A percentile compares a stretch with the other conserved stretches of the same genome.
Conservation (phyloP, 2,113 vertebrate genomes). For the Acrocephalus kingi region DNA sequence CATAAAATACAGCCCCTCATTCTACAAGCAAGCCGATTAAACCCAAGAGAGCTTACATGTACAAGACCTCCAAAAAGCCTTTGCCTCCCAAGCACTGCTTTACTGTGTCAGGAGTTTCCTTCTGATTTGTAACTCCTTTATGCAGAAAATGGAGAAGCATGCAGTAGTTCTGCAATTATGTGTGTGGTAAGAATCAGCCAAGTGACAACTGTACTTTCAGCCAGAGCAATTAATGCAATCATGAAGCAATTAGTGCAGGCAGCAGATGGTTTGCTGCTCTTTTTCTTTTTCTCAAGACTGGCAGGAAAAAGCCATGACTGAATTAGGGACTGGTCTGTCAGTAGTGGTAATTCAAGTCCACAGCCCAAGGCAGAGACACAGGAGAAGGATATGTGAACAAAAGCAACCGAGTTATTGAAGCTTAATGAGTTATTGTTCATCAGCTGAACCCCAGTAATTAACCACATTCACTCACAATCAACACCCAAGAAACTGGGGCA, state of each 20-base stretch:
- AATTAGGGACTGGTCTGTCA: constrained; percentile 37
- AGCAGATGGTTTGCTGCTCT: constrained; percentile 31
- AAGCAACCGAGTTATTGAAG: not conserved
- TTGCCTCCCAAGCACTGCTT: not conserved
- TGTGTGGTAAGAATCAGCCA: not conserved
- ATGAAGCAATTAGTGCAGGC: constrained; percentile 52
- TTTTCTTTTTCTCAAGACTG: constrained; percentile 25
- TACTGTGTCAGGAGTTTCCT: not conserved
- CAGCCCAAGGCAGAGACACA: constrained; percentile 15
- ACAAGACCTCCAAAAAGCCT: not conserved
- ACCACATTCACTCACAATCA: not conserved
- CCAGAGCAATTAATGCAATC: constrained; percentile 52
- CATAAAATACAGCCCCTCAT: not conserved
- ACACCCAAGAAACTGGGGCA: not conserved
- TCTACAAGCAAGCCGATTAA: constrained; percentile 19
- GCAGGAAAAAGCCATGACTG: constrained; percentile 30
- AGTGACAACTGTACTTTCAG: not conserved
- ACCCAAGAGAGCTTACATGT: not conserved
- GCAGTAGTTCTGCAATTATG: not conserved
- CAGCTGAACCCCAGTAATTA: constrained; percentile 36
- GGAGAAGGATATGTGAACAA: not conserved
- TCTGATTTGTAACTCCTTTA: constrained; percentile 5
- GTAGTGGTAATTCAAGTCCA: not conserved
- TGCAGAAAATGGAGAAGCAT: not conserved
- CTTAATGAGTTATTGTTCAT: not conserved